These are phyloP conservation scores for Conopomorpha cramerella DNA, from an alignment of 1,140 invertebrate genomes.

Conservation along the genomic window DNA sequence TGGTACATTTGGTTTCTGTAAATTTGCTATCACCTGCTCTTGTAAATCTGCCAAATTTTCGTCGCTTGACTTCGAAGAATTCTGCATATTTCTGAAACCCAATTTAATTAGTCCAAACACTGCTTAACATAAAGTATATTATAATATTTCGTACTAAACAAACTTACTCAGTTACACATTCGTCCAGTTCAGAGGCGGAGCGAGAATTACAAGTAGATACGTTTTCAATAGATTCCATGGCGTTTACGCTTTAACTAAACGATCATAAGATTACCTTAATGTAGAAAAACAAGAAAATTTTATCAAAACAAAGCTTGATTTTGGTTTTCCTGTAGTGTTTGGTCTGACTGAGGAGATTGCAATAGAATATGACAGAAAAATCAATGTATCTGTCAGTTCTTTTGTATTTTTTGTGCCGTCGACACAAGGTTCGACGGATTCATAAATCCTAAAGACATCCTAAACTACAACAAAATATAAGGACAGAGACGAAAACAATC, in stretches of 20 bases:
- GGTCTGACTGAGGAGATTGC: too few species aligned
- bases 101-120: constrained; percentile 4
- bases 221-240: constrained; percentile 18
- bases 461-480: too few species aligned
- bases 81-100: constrained; percentile 4
- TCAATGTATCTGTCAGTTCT: too few species aligned
- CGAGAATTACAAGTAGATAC: constrained; percentile 10
- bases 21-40: constrained; percentile 33
- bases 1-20: constrained; percentile 49
- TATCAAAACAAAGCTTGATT: not conserved
- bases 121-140: constrained; percentile 6
- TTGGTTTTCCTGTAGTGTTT: too few species aligned
- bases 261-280: not conserved
- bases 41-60: constrained; percentile 24
- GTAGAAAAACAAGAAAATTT: not conserved
- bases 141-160: not conserved
- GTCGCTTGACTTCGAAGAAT: constrained; percentile 1
- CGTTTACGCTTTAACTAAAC: too few species aligned
- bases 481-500: too few species aligned
- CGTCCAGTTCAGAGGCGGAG: constrained; percentile 7
- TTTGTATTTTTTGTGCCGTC: too few species aligned
- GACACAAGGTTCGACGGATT: too few species aligned
- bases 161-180: constrained; percentile 11
- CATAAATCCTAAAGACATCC: too few species aligned
- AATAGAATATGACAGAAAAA: too few species aligned